phyloP scores from a whole-genome alignment of 2,113 vertebrate genomes.

The Mellivora capensis region DNA sequence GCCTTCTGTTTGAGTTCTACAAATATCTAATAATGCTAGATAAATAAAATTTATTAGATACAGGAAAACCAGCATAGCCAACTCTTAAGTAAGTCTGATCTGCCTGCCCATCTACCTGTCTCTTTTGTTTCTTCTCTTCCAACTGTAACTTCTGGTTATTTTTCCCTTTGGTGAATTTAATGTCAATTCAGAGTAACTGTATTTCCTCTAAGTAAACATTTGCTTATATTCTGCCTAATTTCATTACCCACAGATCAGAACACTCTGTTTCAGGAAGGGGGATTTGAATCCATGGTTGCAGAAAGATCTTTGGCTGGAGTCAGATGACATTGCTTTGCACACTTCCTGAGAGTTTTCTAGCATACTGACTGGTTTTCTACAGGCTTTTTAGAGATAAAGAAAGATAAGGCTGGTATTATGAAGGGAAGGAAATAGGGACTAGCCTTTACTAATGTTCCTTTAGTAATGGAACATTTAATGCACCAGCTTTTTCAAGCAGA shows the following conservation, averaged over 20 bases:
- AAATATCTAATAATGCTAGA: background rate
- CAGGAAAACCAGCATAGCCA: background rate
- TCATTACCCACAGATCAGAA: background rate
- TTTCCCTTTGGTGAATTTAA: background rate
- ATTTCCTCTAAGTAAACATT: background rate
- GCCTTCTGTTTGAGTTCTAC: conserved; percentile 8
- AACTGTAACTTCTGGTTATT: background rate
- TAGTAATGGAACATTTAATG: background rate
- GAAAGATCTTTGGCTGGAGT: background rate
- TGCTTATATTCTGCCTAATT: background rate
- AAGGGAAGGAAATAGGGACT: background rate
- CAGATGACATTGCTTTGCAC: background rate
- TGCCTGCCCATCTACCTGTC: background rate
- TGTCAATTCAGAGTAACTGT: background rate
- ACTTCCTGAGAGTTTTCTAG: background rate
- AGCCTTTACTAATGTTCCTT: background rate
- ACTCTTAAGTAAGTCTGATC: background rate
- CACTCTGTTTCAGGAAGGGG: background rate
- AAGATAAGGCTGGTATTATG: background rate
- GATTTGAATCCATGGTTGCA: background rate
- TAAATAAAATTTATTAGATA: conserved; percentile 23
- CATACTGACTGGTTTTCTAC: too few species aligned
- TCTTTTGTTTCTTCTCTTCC: background rate
- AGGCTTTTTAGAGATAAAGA: background rate
- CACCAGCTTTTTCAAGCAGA: background rate